Percentiles rank a stretch among this genome's conserved stretches.
phyloP scores from a whole-genome alignment of 2,113 vertebrate genomes.

The Castor canadensis region DNA sequence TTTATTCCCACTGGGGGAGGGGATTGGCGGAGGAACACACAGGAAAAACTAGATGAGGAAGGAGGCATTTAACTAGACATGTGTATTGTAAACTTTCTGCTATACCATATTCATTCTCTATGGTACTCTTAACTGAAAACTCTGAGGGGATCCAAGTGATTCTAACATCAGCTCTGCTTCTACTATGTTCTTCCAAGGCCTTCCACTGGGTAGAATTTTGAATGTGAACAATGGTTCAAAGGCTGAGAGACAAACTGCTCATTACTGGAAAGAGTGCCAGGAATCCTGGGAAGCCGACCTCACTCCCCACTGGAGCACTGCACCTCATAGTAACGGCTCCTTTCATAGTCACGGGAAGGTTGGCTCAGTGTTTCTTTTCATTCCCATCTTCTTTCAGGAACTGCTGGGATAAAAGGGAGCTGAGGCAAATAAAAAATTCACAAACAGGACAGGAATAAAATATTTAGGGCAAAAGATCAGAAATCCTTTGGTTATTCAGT shows the following conservation, averaged over 20 bases:
- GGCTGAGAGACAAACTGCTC: slow-evolving; percentile 35
- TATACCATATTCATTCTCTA: neutral
- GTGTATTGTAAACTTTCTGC: neutral
- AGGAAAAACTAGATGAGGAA: slow-evolving; percentile 19
- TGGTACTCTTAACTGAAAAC: neutral
- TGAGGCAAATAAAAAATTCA: slow-evolving; percentile 66
- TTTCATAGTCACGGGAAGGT: slow-evolving; percentile 60
- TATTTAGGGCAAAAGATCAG: slow-evolving; percentile 75
- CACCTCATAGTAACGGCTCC: slow-evolving; percentile 47
- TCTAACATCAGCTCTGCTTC: slow-evolving; percentile 50
- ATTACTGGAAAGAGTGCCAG: slow-evolving; percentile 56
- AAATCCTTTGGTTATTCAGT: slow-evolving; percentile 69
- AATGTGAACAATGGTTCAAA: slow-evolving; percentile 57
- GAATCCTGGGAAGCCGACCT: slow-evolving; percentile 64
- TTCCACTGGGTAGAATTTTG: slow-evolving; percentile 66
- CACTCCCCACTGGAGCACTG: slow-evolving; percentile 27
- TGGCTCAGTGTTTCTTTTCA: slow-evolving; percentile 63
- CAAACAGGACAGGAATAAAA: slow-evolving; percentile 71
- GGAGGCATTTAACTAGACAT: neutral
- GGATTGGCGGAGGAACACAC: neutral
- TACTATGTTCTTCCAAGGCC: neutral
- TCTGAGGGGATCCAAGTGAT: slow-evolving; percentile 15
- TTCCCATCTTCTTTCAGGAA: slow-evolving; percentile 58
- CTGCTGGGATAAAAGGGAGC: slow-evolving; percentile 75
- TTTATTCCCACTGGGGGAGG: neutral